Percentiles rank a stretch among this genome's conserved stretches.
These are phyloP conservation scores for Coracias cyanogaster DNA, from an alignment of 2,797 vertebrate species.

Conservation along the genomic window DNA sequence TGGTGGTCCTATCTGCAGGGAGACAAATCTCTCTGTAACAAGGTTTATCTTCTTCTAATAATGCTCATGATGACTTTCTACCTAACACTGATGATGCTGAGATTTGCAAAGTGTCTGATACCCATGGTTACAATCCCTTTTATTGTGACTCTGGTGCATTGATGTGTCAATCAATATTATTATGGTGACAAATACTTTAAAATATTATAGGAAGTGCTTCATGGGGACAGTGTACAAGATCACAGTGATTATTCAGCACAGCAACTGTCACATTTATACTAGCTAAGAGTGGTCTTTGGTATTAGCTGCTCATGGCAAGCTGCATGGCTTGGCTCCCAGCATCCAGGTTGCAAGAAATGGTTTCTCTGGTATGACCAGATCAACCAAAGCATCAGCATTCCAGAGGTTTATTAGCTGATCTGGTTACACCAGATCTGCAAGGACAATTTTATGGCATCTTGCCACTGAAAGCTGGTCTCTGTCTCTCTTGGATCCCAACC, in stretches of 20 bases:
- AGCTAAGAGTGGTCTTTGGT: neutral
- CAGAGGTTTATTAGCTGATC: neutral
- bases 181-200: neutral
- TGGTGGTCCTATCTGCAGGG: neutral
- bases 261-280: neutral
- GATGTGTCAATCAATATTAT: neutral
- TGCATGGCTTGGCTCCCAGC: neutral
- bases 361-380: conserved; percentile 21
- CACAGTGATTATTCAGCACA: neutral
- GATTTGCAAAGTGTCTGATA: neutral
- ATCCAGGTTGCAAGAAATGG: neutral
- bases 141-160: accelerated
- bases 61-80: neutral
- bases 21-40: neutral
- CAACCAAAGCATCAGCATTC: conserved; percentile 43
- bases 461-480: neutral
- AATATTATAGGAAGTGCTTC: neutral
- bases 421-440: conserved; percentile 43
- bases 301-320: neutral
- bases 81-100: neutral
- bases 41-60: neutral
- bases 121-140: neutral
- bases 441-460: neutral
- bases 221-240: neutral
- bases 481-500: neutral